Evolutionary conservation across 2,888 invertebrate genomes (phyloP).

Genomic region (Cistogaster globosa): DNA sequence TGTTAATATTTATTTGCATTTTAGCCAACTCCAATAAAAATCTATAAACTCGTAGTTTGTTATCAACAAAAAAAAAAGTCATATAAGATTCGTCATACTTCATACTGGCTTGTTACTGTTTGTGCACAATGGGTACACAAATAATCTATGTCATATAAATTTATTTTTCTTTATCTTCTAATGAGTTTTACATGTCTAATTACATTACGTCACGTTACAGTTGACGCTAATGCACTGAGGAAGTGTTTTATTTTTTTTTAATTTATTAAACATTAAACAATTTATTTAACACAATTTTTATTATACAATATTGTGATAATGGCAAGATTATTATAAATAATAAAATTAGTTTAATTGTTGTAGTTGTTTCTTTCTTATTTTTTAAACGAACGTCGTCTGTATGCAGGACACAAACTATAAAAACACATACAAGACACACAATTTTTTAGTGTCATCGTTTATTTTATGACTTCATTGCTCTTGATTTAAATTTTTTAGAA

Average conservation of each 20-base stretch:
- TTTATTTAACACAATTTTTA: neutral
- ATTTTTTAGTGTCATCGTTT: constrained; percentile 13
- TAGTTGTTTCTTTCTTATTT: neutral
- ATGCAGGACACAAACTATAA: neutral
- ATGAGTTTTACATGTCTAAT: too few species aligned
- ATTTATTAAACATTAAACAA: neutral
- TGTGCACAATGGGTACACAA: too few species aligned
- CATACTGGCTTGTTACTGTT: too few species aligned
- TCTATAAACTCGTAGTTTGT: too few species aligned
- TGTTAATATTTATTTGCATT: too few species aligned
- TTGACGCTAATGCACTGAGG: too few species aligned
- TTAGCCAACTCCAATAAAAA: too few species aligned
- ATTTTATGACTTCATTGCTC: constrained; percentile 54
- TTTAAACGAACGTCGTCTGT: neutral
- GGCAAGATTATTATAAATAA: neutral
- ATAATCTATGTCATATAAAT: too few species aligned
- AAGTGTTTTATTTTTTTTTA: neutral
- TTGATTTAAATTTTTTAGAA: constrained; percentile 40
- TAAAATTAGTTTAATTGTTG: neutral
- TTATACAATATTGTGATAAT: neutral
- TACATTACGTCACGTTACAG: too few species aligned
- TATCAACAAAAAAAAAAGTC: too few species aligned
- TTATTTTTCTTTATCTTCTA: too few species aligned
- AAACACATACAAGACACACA: neutral
- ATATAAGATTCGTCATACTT: too few species aligned